Evolutionary conservation across 2,113 vertebrate genomes (phyloP).

Genomic region (Anas platyrhynchos): DNA sequence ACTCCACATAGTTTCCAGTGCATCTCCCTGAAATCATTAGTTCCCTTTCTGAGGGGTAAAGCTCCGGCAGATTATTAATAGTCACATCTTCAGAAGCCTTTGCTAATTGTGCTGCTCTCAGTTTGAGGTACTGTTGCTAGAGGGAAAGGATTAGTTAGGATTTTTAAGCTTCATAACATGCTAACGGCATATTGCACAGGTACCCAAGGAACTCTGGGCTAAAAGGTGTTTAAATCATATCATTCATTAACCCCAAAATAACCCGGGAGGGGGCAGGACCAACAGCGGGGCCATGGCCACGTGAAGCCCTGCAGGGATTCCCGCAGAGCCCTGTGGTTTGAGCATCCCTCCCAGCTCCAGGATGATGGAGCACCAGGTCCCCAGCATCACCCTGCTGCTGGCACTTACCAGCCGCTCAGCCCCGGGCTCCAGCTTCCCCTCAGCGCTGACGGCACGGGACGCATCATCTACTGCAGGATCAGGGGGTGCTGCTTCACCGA

Average conservation of each 20-base stretch:
- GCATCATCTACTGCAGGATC: slow-evolving; percentile 72
- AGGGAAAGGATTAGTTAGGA: slow-evolving; percentile 41
- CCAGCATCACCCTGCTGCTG: neutral
- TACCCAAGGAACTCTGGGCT: neutral
- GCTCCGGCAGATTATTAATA: slow-evolving; percentile 52
- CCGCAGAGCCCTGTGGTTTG: too few relatives aligned
- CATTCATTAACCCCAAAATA: neutral
- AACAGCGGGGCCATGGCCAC: neutral
- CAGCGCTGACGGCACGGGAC: slow-evolving; percentile 63
- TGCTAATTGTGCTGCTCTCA: slow-evolving; percentile 47
- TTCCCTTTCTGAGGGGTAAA: slow-evolving; percentile 28
- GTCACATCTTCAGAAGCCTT: slow-evolving; percentile 30
- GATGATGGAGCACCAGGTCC: neutral
- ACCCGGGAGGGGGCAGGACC: accelerated
- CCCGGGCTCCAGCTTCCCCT: slow-evolving; percentile 79
- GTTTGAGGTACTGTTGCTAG: slow-evolving; percentile 17
- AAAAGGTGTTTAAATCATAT: slow-evolving; percentile 10
- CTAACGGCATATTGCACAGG: neutral
- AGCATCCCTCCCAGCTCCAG: accelerated
- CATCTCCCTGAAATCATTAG: slow-evolving; percentile 40
- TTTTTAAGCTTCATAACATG: slow-evolving; percentile 53
- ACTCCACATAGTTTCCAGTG: slow-evolving; percentile 39
- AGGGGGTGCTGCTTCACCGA: slow-evolving; percentile 81
- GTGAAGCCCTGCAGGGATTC: neutral
- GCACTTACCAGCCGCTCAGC: slow-evolving; percentile 78